Evolutionary conservation across 2,888 invertebrate genomes (phyloP), one percentile per base, ranked within the genome.

Genomic region (Isotomurus palustris): DNA sequence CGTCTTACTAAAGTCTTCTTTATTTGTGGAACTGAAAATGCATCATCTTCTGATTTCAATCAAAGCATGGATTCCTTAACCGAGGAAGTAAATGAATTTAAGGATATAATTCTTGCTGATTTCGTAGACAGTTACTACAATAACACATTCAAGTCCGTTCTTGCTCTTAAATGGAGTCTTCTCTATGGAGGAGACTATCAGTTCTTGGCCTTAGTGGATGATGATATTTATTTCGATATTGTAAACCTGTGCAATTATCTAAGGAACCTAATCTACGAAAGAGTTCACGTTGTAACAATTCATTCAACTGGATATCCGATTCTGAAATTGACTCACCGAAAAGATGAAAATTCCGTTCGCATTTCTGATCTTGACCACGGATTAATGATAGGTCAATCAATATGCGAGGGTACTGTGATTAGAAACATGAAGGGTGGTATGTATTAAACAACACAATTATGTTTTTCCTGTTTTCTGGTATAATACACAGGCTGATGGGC

Each of bases 91-190:
- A n/a, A n/a, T n/a, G 21, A 53, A 0, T 79, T 83, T 70, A 78
- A 78, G 0, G 91, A 91, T 72, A 78, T 91, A 50, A 80, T 90
- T 19, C 87, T 88, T 72, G 90, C 89, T 0, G 83, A 80, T 57
- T 91, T 89, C 71, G 66, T 80, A 38, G 91, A 91, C 75, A 80
- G 84, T 0, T 91, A 91, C 72, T 79, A 84, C 50, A 91, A 91
- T 74, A 81, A 91, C 76, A 90, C 90, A 0, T 86, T 88, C 71
- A 91, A 91, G 72, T 88, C 90, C 74, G 84, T 86, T 5, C 88
- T 88, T 82, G 86, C 84, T 0, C 78, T 90, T 43, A 88, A 88
- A 72, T 90, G 89, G 85, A 76, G 81, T 25, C 76, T 81, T 29
- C 60, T 53, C 49, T 54, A 51, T 25, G 56, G 35, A n/a, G 47